Evolutionary conservation across 2,113 vertebrate species (phyloP).

Genomic region (Syrrhaptes paradoxus): DNA sequence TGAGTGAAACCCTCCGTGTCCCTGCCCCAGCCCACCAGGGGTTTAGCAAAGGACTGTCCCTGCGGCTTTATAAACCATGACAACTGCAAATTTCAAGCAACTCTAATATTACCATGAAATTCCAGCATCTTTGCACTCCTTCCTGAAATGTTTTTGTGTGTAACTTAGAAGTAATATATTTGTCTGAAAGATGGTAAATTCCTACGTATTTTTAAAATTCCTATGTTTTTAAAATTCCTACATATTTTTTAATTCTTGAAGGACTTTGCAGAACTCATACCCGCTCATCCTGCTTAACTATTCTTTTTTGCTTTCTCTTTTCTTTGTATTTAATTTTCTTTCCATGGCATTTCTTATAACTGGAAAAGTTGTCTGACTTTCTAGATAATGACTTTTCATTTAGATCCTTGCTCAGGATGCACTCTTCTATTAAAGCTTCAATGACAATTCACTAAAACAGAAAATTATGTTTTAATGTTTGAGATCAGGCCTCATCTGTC

Average conservation of each 20-base stretch:
- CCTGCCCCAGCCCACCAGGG: too few species aligned
- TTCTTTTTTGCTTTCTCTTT: background rate
- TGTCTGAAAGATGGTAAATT: background rate
- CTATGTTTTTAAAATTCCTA: background rate
- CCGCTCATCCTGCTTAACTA: background rate
- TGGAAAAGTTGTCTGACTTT: background rate
- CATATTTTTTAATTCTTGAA: background rate
- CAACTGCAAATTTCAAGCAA: background rate
- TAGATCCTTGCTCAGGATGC: background rate
- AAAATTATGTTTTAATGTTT: background rate
- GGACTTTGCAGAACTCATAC: background rate
- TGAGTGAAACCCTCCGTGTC: too few species aligned
- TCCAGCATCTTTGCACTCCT: background rate
- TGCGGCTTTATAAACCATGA: too few species aligned
- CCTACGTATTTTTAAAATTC: background rate
- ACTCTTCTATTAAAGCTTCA: background rate
- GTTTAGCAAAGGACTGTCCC: too few species aligned
- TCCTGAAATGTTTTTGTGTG: background rate
- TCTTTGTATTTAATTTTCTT: background rate
- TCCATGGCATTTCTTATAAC: background rate
- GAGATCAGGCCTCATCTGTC: background rate
- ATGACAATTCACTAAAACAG: background rate
- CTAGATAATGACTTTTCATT: background rate
- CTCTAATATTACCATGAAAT: background rate
- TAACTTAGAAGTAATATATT: background rate